phyloP scores from a whole-genome alignment of 2,888 invertebrate genomes.

The Enoplolaimus lenunculus region DNA sequence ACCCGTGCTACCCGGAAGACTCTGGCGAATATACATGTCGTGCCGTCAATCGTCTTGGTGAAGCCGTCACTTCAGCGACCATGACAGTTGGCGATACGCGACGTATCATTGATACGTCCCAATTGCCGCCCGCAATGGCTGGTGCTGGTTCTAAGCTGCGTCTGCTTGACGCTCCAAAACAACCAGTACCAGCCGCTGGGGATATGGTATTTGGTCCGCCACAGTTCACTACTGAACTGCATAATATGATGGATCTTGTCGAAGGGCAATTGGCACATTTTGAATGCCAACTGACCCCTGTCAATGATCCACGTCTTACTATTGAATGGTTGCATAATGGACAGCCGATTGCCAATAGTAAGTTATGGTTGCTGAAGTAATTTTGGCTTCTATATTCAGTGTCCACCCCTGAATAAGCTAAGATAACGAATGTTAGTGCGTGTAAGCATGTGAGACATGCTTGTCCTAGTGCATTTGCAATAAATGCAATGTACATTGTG shows the following conservation, averaged over 20 bases:
- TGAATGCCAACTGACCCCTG: slow-evolving; percentile 79
- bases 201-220: slow-evolving; percentile 61
- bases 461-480: too few relatives aligned
- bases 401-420: too few relatives aligned
- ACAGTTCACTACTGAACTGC: slow-evolving; percentile 72
- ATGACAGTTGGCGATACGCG: slow-evolving; percentile 68
- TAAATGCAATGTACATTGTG: too few relatives aligned
- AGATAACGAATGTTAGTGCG: too few relatives aligned
- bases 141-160: slow-evolving; percentile 70
- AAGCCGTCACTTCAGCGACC: slow-evolving; percentile 72
- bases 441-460: too few relatives aligned
- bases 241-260: slow-evolving; percentile 64
- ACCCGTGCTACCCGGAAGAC: slow-evolving; percentile 81
- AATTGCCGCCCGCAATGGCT: slow-evolving; percentile 77
- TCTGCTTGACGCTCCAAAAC: slow-evolving; percentile 58
- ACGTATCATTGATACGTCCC: slow-evolving; percentile 71
- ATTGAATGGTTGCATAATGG: slow-evolving; percentile 56
- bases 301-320: slow-evolving; percentile 73
- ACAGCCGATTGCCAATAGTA: slow-evolving; percentile 57
- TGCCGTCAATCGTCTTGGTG: slow-evolving; percentile 40
- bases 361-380: too few relatives aligned
- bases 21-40: slow-evolving; percentile 41
- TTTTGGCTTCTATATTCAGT: too few relatives aligned
- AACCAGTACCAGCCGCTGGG: slow-evolving; percentile 41
- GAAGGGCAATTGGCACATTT: slow-evolving; percentile 94